Conservation (phyloP, 2,888 invertebrate genomes). For the Euplagia quadripunctaria region DNA sequence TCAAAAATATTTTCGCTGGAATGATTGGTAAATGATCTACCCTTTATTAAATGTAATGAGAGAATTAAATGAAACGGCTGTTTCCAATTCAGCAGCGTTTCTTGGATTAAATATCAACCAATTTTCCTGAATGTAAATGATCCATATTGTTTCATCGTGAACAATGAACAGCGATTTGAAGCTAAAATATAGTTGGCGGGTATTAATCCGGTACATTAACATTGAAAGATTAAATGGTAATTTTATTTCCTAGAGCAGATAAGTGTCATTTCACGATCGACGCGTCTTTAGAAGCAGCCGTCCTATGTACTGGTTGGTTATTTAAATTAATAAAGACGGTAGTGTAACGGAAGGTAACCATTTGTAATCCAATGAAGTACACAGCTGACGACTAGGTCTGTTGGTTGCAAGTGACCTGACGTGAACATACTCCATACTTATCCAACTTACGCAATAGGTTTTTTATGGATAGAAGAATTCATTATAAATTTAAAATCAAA, state of each 20-base stretch:
- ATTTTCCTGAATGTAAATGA: conserved; percentile 45
- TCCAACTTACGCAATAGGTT: no score
- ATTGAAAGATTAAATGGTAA: neutral
- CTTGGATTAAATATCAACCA: conserved; percentile 47
- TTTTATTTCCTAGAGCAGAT: neutral
- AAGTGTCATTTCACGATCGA: neutral
- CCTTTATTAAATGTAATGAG: conserved; percentile 48
- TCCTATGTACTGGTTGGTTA: neutral
- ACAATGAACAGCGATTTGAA: conserved; percentile 32
- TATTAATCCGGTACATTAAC: neutral
- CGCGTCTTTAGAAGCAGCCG: neutral
- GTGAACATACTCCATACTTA: no score
- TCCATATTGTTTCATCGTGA: conserved; percentile 37
- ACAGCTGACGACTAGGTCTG: neutral
- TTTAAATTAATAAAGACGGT: neutral
- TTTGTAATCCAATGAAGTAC: neutral
- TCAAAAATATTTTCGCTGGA: conserved; percentile 41
- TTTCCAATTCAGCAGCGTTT: conserved; percentile 38
- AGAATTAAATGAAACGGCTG: conserved; percentile 37
- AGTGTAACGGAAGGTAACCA: neutral
- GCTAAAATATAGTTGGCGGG: conserved; percentile 35
- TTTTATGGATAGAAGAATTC: no score
- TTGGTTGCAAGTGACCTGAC: neutral
- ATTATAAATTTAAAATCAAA: no score
- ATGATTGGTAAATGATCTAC: conserved; percentile 39